Evolutionary conservation across 2,888 invertebrate genomes (phyloP).

Genomic region (Folsomia candida): DNA sequence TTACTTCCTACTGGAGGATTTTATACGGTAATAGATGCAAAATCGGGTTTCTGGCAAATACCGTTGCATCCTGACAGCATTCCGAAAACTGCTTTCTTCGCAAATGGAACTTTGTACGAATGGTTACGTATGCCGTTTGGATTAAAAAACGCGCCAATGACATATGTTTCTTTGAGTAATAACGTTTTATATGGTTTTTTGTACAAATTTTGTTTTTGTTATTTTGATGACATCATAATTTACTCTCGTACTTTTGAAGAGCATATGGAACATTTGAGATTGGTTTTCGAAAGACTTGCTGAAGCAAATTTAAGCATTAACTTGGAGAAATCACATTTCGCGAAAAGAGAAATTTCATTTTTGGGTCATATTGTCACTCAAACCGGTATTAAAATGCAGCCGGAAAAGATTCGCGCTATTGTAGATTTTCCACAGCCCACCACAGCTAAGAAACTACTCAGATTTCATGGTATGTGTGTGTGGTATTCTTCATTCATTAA

Average conservation of each 20-base stretch:
- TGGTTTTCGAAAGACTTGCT: slow-evolving; percentile 40
- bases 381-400: slow-evolving; percentile 39
- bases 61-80: slow-evolving; percentile 18
- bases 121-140: slow-evolving; percentile 30
- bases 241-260: slow-evolving; percentile 30
- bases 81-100: slow-evolving; percentile 17
- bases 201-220: slow-evolving; percentile 9
- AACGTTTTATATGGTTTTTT: slow-evolving; percentile 18
- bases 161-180: slow-evolving; percentile 22
- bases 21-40: slow-evolving; percentile 25
- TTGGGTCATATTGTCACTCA: slow-evolving; percentile 38
- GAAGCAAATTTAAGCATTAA: slow-evolving; percentile 46
- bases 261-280: slow-evolving; percentile 30
- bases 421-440: slow-evolving; percentile 39
- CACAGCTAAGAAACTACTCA: slow-evolving; percentile 30
- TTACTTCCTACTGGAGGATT: slow-evolving; percentile 21
- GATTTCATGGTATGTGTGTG: slow-evolving; percentile 49
- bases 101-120: slow-evolving; percentile 18
- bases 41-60: slow-evolving; percentile 35
- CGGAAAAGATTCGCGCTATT: slow-evolving; percentile 39
- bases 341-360: slow-evolving; percentile 31
- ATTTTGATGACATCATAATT: slow-evolving; percentile 34
- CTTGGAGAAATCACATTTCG: slow-evolving; percentile 37
- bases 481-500: slow-evolving; percentile 49
- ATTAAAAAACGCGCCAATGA: too few relatives aligned